Conservation (phyloP, 2,888 invertebrate species). For the Caenorhabditis panamensis region DNA sequence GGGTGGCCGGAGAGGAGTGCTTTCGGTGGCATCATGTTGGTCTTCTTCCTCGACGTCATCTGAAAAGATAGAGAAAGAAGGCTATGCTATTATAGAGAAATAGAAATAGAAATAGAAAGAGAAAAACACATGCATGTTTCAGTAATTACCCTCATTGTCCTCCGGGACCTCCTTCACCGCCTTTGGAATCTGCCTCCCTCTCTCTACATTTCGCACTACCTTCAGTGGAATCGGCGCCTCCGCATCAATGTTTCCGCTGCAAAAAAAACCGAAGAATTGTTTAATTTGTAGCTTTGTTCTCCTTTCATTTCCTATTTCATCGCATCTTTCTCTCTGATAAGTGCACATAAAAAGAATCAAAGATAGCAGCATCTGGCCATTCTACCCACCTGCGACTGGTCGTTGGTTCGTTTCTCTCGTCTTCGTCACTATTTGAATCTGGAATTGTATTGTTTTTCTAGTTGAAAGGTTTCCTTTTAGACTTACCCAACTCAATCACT, state of each 20-base stretch:
- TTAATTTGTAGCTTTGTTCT: constrained; percentile 4
- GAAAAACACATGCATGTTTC: neutral
- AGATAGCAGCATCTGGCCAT: constrained; percentile 16
- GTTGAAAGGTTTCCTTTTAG: no score
- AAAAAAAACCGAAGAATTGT: neutral
- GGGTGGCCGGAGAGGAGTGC: constrained; percentile 55
- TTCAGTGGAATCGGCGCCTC: constrained; percentile 52
- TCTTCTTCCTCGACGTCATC: constrained; percentile 34
- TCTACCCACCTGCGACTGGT: constrained; percentile 34
- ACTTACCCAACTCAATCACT: constrained; percentile 54
- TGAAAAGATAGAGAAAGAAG: constrained; percentile 18
- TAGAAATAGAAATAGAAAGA: neutral
- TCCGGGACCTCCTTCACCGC: constrained; percentile 45
- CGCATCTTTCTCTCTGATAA: constrained; percentile 11
- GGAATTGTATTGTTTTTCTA: neutral
- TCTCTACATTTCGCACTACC: constrained; percentile 13
- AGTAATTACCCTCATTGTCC: constrained; percentile 22
- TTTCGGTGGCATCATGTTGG: constrained; percentile 47
- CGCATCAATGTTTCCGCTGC: constrained; percentile 24
- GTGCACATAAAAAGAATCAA: neutral
- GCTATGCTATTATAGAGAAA: constrained; percentile 16
- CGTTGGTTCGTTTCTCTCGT: constrained; percentile 43
- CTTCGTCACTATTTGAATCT: constrained; percentile 64
- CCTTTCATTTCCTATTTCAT: constrained; percentile 10
- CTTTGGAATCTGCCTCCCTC: constrained; percentile 20